Conservation (phyloP, 2,888 invertebrate genomes). For the Eupithecia centaureata region DNA sequence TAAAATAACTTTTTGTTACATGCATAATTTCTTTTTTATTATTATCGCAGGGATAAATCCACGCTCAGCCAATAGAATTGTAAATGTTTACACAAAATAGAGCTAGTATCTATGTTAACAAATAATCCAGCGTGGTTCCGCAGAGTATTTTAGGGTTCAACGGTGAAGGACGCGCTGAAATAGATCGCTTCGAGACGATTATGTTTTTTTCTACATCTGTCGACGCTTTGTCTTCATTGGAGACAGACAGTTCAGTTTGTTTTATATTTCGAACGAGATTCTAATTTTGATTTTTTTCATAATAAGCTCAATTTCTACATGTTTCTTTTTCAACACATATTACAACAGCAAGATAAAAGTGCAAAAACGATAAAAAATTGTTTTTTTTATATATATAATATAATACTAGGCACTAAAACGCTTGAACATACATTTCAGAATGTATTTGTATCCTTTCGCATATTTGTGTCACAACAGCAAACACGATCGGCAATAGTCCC, state of each 20-base stretch:
- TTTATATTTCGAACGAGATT: background rate
- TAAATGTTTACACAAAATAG: background rate
- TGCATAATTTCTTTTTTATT: background rate
- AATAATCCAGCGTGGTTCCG: slow-evolving; percentile 24
- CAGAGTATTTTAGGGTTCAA: slow-evolving; percentile 37
- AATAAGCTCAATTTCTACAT: background rate
- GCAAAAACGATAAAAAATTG: background rate
- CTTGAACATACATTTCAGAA: too few relatives aligned
- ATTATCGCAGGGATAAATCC: background rate
- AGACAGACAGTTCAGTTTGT: slow-evolving; percentile 16
- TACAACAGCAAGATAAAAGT: too few relatives aligned
- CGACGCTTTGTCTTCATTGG: slow-evolving; percentile 33
- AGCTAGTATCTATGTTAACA: background rate
- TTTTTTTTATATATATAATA: too few relatives aligned
- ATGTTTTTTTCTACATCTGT: slow-evolving; percentile 34
- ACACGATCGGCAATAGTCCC: background rate
- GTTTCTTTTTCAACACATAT: too few relatives aligned
- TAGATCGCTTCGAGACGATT: slow-evolving; percentile 37
- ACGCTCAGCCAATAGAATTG: background rate
- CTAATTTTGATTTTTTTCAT: background rate
- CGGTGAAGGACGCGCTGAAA: slow-evolving; percentile 42
- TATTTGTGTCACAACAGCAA: background rate
- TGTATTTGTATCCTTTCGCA: background rate
- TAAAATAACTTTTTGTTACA: background rate
- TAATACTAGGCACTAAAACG: background rate